Base-by-base conservation (phyloP, 2,888 invertebrate genomes). In the Kuschelorhynchus macadamiae region DNA sequence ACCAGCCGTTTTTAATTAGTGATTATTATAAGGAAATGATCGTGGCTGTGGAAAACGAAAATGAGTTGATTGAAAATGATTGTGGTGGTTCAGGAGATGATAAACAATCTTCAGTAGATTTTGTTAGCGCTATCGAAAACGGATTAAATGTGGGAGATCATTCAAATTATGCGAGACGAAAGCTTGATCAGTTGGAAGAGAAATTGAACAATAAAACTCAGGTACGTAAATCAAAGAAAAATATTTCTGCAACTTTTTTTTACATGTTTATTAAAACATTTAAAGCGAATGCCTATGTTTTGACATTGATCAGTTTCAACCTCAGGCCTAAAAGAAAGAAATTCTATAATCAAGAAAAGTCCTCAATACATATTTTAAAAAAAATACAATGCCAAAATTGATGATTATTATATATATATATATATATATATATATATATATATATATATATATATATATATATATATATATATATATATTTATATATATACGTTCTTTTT, bases 1-100 rank as follows among this genome's bases (percentile, higher is more conserved):
- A 95, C 82, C 92, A 94, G 56, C 91, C 95, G 1, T 96, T 96
- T 82, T 86, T 96, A 59, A 88, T 95, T 65, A 95, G 95, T 79
- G 93, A 94, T 72, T 90, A 93, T 76, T 96, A 95, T 80, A 91
- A 90, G 72, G 89, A 90, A 64, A 87, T 92, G 84, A 83, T 91
- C 20, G 87, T 87, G 42, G 90, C 91, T 55, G 85, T 91, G 41
- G 88, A 90, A 50, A 88, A 86, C 18, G 89, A 90, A 74, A 79
- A 79, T 47, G 81, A 80, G 55, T 61, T 87, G 53, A 83, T 86
- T 70, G 83, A 80, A 50, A 81, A 80, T 9, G 85, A 86, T 65
- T 85, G 85, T 0, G 69, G 67, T 21, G 84, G 86, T 59, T 65
- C 70, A 3, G 59, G 72, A 5, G 88, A 88, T 74, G 89, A 89